A percentile compares a stretch with the other conserved stretches of the same genome.
Conservation (phyloP, 2,888 invertebrate species). For the Agonum fuliginosum region DNA sequence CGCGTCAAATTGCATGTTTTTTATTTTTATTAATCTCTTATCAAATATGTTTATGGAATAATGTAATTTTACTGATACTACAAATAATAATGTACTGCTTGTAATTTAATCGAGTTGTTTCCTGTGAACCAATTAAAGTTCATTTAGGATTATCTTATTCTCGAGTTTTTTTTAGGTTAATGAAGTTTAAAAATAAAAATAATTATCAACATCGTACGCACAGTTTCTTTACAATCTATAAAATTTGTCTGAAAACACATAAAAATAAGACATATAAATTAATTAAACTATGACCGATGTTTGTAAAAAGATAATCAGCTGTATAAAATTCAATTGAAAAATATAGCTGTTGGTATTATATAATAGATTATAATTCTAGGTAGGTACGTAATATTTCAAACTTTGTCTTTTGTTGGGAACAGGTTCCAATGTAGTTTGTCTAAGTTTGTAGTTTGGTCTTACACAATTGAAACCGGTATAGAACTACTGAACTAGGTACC, state of each 20-base stretch:
- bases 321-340: background rate
- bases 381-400: constrained; percentile 1
- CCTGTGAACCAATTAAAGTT: constrained; percentile 42
- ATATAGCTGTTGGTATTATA: too few relatives aligned
- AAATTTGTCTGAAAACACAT: constrained; percentile 4
- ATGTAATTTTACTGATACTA: constrained; percentile 35
- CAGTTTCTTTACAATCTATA: background rate
- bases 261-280: constrained; percentile 6
- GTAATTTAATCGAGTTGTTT: constrained; percentile 30
- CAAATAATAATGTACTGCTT: constrained; percentile 63
- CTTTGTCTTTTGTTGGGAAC: constrained; percentile 13
- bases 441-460: background rate
- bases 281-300: constrained; percentile 16
- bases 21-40: constrained; percentile 14
- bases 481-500: constrained; percentile 9
- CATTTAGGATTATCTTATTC: constrained; percentile 25
- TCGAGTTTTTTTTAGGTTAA: constrained; percentile 31
- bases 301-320: background rate
- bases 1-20: too few relatives aligned
- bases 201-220: background rate
- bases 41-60: constrained; percentile 17
- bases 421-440: background rate
- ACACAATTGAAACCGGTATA: constrained; percentile 33
- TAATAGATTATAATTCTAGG: background rate
- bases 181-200: constrained; percentile 39